Percentiles rank a stretch among this genome's conserved stretches.
phyloP scores from a whole-genome alignment of 1,140 invertebrate species.

The Zaprionus ghesquierei region DNA sequence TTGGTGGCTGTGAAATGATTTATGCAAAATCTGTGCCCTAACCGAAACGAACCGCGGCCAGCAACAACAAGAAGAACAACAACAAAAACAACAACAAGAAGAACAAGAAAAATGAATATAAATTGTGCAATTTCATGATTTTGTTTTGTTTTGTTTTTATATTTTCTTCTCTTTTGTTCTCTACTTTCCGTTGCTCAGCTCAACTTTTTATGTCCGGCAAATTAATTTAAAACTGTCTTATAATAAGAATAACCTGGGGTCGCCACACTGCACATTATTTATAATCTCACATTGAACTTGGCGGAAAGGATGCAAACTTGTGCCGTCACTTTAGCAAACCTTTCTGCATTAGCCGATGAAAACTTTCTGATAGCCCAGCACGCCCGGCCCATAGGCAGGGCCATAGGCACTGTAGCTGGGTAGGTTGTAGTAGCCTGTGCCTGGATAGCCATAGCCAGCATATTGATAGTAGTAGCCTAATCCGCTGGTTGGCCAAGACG shows the following conservation, averaged over 20 bases:
- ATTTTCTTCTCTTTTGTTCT: neutral
- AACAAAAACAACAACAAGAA: neutral
- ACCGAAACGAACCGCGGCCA: conserved; percentile 17
- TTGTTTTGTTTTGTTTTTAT: conserved; percentile 15
- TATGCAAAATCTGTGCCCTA: conserved; percentile 75
- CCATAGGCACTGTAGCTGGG: conserved; percentile 1
- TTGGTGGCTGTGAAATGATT: conserved; percentile 74
- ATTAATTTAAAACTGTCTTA: conserved; percentile 74
- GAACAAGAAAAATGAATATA: conserved; percentile 65
- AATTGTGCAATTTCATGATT: conserved; percentile 76
- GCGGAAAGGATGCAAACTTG: neutral
- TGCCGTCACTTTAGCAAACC: neutral
- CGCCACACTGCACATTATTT: conserved; percentile 60
- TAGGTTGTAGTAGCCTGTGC: conserved; percentile 44
- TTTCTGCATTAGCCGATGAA: conserved; percentile 53
- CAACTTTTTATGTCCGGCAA: conserved; percentile 71
- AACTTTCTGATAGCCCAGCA: conserved; percentile 66
- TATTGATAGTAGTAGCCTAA: conserved; percentile 36
- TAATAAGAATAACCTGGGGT: conserved; percentile 37
- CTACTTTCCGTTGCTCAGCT: conserved; percentile 2
- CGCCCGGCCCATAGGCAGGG: conserved; percentile 55
- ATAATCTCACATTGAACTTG: conserved; percentile 70
- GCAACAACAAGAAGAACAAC: conserved; percentile 23
- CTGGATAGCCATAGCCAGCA: conserved; percentile 27
- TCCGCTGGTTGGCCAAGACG: conserved; percentile 19